A percentile compares a stretch with the other conserved stretches of the same genome.
Conservation (phyloP, 2,888 invertebrate species). For the Heliconius charithonia region DNA sequence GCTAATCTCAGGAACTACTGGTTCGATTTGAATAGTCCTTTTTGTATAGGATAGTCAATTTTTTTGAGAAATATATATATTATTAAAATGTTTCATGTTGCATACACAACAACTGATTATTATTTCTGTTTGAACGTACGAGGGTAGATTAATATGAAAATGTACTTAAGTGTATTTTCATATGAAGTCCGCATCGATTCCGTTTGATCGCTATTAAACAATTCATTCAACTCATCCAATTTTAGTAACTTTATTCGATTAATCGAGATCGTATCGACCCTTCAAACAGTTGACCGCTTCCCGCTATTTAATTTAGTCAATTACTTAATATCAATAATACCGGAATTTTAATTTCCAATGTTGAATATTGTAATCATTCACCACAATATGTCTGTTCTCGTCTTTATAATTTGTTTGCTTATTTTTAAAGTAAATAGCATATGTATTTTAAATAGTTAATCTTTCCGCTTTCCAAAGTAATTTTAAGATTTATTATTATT, state of each 20-base stretch:
- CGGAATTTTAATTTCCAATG: not conserved
- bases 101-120: not conserved
- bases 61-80: too few species aligned
- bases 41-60: too few species aligned
- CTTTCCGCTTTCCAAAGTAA: too few species aligned
- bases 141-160: not conserved
- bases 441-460: too few species aligned
- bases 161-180: not conserved
- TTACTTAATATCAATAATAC: conserved; percentile 4
- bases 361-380: too few species aligned
- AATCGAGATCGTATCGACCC: conserved; percentile 15
- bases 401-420: too few species aligned
- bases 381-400: too few species aligned
- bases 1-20: too few species aligned
- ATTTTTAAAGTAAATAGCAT: not conserved
- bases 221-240: conserved; percentile 10
- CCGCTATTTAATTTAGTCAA: conserved; percentile 3
- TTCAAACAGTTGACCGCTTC: conserved; percentile 10
- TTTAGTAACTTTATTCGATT: conserved; percentile 1
- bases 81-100: not conserved
- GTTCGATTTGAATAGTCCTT: too few species aligned
- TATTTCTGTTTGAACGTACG: not conserved
- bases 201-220: not conserved
- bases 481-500: too few species aligned
- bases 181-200: not conserved